These are phyloP conservation scores for Metalampra italica DNA, from an alignment of 2,888 invertebrate genomes.

Conservation along the genomic window DNA sequence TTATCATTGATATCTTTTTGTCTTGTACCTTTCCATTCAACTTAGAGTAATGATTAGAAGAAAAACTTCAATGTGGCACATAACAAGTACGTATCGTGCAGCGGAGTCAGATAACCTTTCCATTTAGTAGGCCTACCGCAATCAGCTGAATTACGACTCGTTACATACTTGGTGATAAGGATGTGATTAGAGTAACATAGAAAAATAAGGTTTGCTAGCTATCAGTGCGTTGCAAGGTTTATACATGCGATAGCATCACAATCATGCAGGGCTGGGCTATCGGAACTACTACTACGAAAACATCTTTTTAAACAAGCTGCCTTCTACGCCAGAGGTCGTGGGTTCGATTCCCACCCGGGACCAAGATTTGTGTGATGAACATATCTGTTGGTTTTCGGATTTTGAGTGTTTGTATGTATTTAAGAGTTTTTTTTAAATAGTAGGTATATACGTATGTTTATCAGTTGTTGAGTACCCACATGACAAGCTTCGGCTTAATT, in stretches of 20 bases:
- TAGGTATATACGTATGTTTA: no score
- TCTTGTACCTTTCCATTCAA: not conserved
- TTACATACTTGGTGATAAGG: conserved; percentile 25
- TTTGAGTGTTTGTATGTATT: no score
- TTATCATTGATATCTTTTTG: no score
- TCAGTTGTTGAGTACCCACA: no score
- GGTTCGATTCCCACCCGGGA: no score
- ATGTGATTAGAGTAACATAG: conserved; percentile 29
- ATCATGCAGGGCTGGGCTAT: not conserved
- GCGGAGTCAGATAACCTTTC: conserved; percentile 37
- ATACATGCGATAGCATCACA: not conserved
- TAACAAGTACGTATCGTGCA: conserved; percentile 25
- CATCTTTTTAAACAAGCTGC: no score
- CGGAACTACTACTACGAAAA: not conserved
- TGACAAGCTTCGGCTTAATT: no score
- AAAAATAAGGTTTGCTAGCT: conserved; percentile 16
- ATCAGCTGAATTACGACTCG: conserved; percentile 9
- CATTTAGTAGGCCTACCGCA: conserved; percentile 37
- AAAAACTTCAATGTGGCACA: conserved; percentile 16
- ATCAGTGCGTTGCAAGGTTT: conserved; percentile 22
- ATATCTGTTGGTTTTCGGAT: no score
- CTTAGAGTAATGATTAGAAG: conserved; percentile 4
- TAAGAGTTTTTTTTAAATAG: no score
- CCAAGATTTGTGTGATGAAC: no score
- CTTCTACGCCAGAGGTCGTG: no score